phyloP scores from a whole-genome alignment of 1,140 invertebrate genomes.

The Procambarus clarkii region DNA sequence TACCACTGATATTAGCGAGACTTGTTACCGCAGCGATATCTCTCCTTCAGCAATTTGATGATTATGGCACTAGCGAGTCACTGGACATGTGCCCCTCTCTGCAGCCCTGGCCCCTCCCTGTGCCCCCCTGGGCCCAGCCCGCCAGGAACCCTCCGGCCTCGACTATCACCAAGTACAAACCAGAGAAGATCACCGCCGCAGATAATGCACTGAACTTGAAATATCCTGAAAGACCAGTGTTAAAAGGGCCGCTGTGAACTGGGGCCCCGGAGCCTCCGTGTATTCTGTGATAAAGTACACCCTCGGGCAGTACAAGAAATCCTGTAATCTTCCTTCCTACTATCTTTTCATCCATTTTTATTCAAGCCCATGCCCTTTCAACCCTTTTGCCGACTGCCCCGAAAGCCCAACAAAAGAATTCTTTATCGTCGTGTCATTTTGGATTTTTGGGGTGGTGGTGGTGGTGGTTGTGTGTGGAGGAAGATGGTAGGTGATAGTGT shows the following conservation, averaged over 20 bases:
- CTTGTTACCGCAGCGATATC: neutral
- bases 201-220: constrained; percentile 63
- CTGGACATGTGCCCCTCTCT: neutral
- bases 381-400: constrained; percentile 52
- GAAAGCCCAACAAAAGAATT: constrained; percentile 53
- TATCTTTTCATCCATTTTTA: constrained; percentile 64
- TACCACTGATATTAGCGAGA: neutral
- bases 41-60: constrained; percentile 10
- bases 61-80: constrained; percentile 30
- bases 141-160: neutral
- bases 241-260: constrained; percentile 32
- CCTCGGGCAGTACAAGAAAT: constrained; percentile 52
- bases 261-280: constrained; percentile 41
- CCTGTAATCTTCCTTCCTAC: constrained; percentile 55
- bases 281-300: constrained; percentile 54
- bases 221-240: constrained; percentile 56
- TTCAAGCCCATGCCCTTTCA: constrained; percentile 42
- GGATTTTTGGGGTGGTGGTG: constrained; percentile 47
- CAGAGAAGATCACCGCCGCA: constrained; percentile 32
- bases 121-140: neutral
- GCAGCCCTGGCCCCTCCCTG: neutral
- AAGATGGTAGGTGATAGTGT: constrained; percentile 41
- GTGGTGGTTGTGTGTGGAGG: neutral
- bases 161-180: constrained; percentile 2
- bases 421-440: constrained; percentile 55